Evolutionary conservation across 2,113 vertebrate genomes (phyloP).

Genomic region (Polyodon spathula): DNA sequence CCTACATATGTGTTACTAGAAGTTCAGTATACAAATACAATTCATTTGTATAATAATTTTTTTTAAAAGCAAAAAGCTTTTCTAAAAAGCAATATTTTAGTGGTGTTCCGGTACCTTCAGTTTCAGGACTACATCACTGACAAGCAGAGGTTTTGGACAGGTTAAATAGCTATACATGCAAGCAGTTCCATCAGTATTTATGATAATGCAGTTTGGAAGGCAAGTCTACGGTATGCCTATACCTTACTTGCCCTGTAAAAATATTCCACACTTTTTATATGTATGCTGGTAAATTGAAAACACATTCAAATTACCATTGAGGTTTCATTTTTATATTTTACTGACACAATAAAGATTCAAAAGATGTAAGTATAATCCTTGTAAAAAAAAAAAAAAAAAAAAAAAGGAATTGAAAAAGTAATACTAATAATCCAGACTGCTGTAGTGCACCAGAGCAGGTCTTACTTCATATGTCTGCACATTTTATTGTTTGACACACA

Average conservation of each 20-base stretch:
- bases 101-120: neutral
- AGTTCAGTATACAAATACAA: no score
- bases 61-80: no score
- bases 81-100: no score
- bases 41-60: no score
- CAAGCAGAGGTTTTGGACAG: no score
- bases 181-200: no score
- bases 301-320: conserved; percentile 14
- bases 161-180: no score
- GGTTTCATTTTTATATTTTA: neutral
- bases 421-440: conserved; percentile 53
- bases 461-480: conserved; percentile 26
- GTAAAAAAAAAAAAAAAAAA: conserved; percentile 30
- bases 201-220: no score
- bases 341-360: neutral
- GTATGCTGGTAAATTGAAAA: no score
- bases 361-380: conserved; percentile 12
- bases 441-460: conserved; percentile 39
- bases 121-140: no score
- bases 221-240: no score
- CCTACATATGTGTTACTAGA: no score
- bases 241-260: neutral
- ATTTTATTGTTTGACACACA: conserved; percentile 41
- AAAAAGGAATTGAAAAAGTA: conserved; percentile 31
- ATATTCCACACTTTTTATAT: neutral